A percentile compares a stretch with the other conserved stretches of the same genome.
Conservation (phyloP, 2,888 invertebrate genomes). For the Mimas tiliae region DNA sequence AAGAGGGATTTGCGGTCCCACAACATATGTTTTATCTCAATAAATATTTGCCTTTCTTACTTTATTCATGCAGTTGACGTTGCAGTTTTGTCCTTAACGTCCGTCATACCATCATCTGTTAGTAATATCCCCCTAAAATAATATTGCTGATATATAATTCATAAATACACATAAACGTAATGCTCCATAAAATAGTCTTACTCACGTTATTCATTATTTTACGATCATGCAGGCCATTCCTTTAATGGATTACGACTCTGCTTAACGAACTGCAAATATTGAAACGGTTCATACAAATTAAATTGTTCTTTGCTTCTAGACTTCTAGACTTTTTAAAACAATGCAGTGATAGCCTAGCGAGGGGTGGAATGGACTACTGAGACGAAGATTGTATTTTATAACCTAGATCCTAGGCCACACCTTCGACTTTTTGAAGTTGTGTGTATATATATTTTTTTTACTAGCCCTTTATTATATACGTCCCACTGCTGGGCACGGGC, state of each 20-base stretch:
- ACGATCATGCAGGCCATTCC: conserved; percentile 33
- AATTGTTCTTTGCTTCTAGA: background rate
- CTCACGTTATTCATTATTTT: conserved; percentile 34
- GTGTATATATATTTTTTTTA: too few species aligned
- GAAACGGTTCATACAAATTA: conserved; percentile 5
- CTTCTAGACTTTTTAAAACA: background rate
- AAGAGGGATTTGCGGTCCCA: too few species aligned
- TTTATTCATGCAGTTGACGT: too few species aligned
- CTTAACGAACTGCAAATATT: conserved; percentile 27
- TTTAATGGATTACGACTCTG: conserved; percentile 32
- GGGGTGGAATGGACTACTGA: too few species aligned
- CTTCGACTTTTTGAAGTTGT: too few species aligned
- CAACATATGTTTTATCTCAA: too few species aligned
- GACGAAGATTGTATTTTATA: too few species aligned
- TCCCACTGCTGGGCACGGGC: too few species aligned
- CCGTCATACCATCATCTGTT: background rate
- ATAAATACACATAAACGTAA: conserved; percentile 19
- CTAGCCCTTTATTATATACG: too few species aligned
- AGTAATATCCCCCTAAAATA: background rate
- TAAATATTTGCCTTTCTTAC: too few species aligned
- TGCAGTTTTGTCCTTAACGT: too few species aligned
- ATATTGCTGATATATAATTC: conserved; percentile 7
- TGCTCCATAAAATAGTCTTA: conserved; percentile 25
- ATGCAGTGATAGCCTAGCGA: background rate
- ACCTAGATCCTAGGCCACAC: too few species aligned